Evolutionary conservation across 2,888 invertebrate genomes (phyloP), one percentile per base, ranked within the genome.

Genomic region (Exocentrus adspersus): DNA sequence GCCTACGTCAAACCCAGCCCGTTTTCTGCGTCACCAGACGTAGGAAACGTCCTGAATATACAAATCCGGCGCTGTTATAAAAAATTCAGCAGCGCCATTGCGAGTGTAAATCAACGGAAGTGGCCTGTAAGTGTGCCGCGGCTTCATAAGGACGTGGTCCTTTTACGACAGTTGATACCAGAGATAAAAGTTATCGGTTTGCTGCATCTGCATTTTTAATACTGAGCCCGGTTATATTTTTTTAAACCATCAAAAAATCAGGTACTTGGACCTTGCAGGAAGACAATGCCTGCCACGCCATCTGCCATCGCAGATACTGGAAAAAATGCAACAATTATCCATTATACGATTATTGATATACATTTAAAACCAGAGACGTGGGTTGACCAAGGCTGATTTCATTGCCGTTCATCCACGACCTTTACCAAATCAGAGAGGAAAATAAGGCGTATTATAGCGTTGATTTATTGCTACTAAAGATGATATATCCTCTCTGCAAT

Each of bases 361-460:
- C 71, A 76, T 77, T 76, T 74, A 75, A 75, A 75, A n/a, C n/a
- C 71, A 74, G 72, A 72, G 71, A 75, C 76, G 78, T 77, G 77
- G 76, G 77, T 59, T 63, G 71, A 54, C 66, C 75, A 75, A 77
- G 77, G 75, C 71, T 75, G 72, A 71, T 59, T 71, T 71, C 72
- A 75, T 75, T 75, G 73, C 73, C 72, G 75, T 77, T 75, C 75
- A 75, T 72, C 71, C 70, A 67, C 69, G 68, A 70, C 72, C 69
- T 68, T 71, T 67, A 57, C 67, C 64, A 65, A 65, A 62, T 57
- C 58, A 41, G 45, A 53, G 46, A n/a, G 21, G 43, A 45, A 50
- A 65, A 68, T 51, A n/a, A 30, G 30, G 30, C 30, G n/a, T n/a
- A n/a, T n/a, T n/a, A n/a, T n/a, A n/a, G n/a, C n/a, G n/a, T 7